phyloP scores from a whole-genome alignment of 1,140 invertebrate species.

The Cyrtorhinus lividipennis region DNA sequence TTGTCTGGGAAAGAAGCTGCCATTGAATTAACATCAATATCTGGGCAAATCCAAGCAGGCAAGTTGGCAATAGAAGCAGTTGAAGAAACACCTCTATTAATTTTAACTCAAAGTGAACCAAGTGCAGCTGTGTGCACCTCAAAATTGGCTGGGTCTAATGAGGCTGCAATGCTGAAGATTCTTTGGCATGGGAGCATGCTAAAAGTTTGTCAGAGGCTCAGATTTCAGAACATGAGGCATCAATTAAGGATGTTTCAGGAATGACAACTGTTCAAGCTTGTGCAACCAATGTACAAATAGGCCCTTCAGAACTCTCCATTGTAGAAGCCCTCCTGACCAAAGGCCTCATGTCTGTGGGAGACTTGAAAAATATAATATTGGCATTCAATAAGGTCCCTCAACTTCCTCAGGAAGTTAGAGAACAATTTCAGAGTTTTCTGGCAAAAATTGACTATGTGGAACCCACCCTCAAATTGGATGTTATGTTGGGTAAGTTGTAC shows the following conservation, averaged over 20 bases:
- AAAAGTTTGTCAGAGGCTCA: neutral
- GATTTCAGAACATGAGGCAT: neutral
- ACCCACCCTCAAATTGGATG: neutral
- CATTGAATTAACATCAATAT: neutral
- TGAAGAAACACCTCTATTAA: no score
- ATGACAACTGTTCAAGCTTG: slow-evolving; percentile 1
- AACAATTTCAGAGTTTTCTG: neutral
- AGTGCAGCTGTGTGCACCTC: no score
- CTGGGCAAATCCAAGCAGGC: neutral
- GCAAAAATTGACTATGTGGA: neutral
- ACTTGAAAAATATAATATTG: neutral
- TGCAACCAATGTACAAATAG: neutral
- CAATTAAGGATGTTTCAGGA: neutral
- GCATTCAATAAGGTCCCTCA: neutral
- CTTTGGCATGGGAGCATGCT: neutral
- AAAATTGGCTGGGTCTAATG: neutral
- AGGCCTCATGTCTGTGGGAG: neutral
- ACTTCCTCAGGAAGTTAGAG: neutral
- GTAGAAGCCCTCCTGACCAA: neutral
- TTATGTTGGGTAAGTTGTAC: neutral
- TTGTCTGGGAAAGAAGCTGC: neutral
- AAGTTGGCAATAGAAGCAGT: neutral
- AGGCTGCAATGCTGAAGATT: neutral
- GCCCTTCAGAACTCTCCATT: neutral
- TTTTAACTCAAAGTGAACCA: no score